A percentile compares a stretch with the other conserved stretches of the same genome.
Conservation (phyloP, 1,140 invertebrate species). For the Zophobas morio region DNA sequence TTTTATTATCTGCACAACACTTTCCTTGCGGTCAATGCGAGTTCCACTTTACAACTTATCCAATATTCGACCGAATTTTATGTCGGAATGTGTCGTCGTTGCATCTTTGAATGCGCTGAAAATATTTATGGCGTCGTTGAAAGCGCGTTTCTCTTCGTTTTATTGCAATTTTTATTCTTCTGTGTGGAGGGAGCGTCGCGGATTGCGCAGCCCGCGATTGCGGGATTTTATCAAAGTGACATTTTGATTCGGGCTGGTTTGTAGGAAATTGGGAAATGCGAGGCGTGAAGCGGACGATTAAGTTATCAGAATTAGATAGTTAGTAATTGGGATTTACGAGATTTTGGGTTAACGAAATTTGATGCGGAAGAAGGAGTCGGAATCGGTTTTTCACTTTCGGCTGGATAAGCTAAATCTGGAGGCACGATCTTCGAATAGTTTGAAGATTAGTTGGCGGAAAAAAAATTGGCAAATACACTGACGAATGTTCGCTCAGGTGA, state of each 20-base stretch:
- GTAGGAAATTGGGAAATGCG: background rate
- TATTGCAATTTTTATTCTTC: no score
- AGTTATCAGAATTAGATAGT: no score
- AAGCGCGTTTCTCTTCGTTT: background rate
- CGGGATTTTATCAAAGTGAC: background rate
- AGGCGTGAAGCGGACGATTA: background rate
- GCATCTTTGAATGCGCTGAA: background rate
- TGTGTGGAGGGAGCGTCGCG: background rate
- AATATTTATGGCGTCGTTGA: background rate
- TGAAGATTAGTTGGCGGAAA: no score
- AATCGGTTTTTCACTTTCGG: no score
- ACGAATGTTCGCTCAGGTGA: no score
- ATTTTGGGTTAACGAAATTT: no score
- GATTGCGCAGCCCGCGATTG: background rate
- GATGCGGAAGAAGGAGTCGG: no score
- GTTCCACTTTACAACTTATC: constrained; percentile 35
- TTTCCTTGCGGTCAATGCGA: constrained; percentile 44
- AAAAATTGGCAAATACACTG: no score
- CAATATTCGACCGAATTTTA: constrained; percentile 12
- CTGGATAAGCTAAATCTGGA: no score
- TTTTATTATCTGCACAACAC: constrained; percentile 45
- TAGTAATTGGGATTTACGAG: no score
- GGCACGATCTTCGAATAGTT: no score
- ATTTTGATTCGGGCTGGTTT: background rate
- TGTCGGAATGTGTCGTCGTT: background rate